phyloP scores from a whole-genome alignment of 1,140 invertebrate genomes.

The Drosophila nebulosa region DNA sequence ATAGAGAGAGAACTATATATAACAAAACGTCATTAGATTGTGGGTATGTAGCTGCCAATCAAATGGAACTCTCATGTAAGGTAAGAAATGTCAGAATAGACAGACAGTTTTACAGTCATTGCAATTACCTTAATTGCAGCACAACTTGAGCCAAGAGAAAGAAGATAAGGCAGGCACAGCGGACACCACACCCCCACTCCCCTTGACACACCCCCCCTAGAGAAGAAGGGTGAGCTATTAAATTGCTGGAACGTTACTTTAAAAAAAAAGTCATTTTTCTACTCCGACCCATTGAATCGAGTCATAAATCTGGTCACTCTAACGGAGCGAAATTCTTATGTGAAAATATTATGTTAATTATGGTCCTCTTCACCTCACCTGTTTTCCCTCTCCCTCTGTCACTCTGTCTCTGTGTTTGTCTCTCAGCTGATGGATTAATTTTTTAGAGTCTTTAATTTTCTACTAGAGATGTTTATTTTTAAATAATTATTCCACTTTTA shows the following conservation, averaged over 20 bases:
- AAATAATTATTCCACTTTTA: conserved; percentile 58
- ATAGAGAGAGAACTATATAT: conserved; percentile 39
- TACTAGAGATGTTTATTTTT: conserved; percentile 49
- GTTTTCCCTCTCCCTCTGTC: neutral
- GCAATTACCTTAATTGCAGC: conserved; percentile 65
- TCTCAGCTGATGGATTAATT: neutral
- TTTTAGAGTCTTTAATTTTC: neutral
- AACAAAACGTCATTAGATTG: conserved; percentile 50
- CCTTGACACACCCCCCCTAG: neutral
- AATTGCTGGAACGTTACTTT: conserved; percentile 23
- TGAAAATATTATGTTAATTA: neutral
- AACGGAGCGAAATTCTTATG: conserved; percentile 2
- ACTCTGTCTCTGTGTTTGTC: too few relatives aligned
- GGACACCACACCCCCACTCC: neutral
- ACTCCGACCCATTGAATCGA: too few relatives aligned
- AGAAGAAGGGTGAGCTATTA: conserved; percentile 12
- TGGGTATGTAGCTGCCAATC: conserved; percentile 41
- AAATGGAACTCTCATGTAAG: neutral
- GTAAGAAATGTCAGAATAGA: neutral
- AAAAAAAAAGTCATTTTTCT: neutral
- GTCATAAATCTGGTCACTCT: conserved; percentile 24
- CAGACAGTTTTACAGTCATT: conserved; percentile 12
- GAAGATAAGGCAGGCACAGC: conserved; percentile 38
- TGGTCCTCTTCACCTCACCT: neutral
- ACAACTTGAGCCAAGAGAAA: conserved; percentile 5